These are phyloP conservation scores for Microplitis deprimator DNA, from an alignment of 2,888 invertebrate genomes.

Conservation along the genomic window DNA sequence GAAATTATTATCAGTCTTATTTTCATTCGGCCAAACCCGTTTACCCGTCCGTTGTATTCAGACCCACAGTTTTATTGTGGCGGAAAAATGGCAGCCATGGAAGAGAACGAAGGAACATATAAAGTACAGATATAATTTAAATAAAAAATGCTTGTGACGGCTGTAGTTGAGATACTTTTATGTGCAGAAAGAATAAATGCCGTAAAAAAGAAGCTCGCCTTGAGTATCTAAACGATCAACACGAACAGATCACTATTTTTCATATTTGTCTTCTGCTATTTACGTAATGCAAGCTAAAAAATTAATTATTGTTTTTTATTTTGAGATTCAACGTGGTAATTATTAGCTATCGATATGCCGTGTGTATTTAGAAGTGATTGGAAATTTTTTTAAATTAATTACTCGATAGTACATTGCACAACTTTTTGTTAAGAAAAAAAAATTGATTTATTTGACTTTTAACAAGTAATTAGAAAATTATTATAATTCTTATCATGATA, in stretches of 20 bases:
- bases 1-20: background rate
- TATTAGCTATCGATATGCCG: background rate
- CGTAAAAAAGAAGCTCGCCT: constrained; percentile 33
- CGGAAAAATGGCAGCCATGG: background rate
- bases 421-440: background rate
- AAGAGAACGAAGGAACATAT: background rate
- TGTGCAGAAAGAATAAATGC: background rate
- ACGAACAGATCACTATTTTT: constrained; percentile 2
- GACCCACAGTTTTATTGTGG: background rate
- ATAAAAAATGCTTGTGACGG: background rate
- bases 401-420: background rate
- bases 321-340: background rate
- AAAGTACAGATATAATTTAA: background rate
- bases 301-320: background rate
- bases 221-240: constrained; percentile 22
- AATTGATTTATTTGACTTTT: background rate
- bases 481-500: background rate
- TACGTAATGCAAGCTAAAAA: background rate
- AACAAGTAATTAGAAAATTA: background rate
- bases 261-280: constrained; percentile 2
- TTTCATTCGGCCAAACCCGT: background rate
- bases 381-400: background rate
- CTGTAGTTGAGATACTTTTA: background rate
- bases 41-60: too few species aligned
- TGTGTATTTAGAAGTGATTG: background rate